A percentile compares a stretch with the other conserved stretches of the same genome.
Conservation (phyloP, 2,888 invertebrate genomes). For the Pachymerium ferrugineum region DNA sequence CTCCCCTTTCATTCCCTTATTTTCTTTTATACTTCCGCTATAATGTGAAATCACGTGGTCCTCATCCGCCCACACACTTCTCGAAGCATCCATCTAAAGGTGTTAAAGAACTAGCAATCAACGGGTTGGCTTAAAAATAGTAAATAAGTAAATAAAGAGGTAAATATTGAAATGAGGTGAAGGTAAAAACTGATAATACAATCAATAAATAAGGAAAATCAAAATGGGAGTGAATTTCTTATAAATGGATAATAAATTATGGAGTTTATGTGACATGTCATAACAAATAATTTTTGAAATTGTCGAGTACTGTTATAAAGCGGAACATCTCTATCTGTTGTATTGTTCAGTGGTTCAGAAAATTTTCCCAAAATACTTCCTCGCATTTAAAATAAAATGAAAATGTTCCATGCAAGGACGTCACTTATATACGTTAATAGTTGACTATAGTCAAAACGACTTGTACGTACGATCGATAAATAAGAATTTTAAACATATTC, state of each 20-base stretch:
- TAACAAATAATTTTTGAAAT: background rate
- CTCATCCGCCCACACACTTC: background rate
- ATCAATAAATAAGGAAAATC: too few species aligned
- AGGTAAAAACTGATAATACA: background rate
- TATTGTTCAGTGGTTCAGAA: background rate
- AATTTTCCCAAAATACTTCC: background rate
- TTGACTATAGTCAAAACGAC: background rate
- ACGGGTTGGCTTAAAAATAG: background rate
- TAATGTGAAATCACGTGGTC: background rate
- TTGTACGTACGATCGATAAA: too few species aligned
- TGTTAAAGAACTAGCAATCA: too few species aligned
- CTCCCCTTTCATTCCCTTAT: too few species aligned
- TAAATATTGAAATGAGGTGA: constrained; percentile 15
- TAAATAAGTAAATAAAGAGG: background rate
- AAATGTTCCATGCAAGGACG: background rate
- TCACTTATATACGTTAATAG: background rate
- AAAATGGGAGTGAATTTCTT: too few species aligned
- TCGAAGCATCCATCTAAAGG: background rate
- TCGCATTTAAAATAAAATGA: background rate
- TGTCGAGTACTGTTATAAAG: background rate
- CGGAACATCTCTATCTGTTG: background rate
- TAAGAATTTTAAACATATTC: too few species aligned
- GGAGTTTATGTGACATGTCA: background rate
- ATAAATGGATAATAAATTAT: background rate
- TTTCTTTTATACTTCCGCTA: background rate